These are phyloP conservation scores for Tetramorium bicarinatum DNA, from an alignment of 2,888 invertebrate genomes.

Conservation along the genomic window DNA sequence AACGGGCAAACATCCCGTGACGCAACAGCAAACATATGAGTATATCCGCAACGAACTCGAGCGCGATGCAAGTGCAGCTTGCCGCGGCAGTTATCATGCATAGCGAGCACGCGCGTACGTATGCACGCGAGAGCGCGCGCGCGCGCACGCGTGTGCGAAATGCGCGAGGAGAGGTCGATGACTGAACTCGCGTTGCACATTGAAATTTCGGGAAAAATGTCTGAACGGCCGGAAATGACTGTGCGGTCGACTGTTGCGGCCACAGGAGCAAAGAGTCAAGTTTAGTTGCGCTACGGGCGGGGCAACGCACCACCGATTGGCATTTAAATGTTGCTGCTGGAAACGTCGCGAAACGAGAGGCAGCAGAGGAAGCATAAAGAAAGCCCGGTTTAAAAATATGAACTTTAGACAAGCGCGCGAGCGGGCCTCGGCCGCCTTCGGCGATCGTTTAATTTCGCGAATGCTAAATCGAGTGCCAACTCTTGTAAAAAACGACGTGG, in stretches of 20 bases:
- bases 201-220: conserved; percentile 73
- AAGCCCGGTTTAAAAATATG: conserved; percentile 50
- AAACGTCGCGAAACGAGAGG: conserved; percentile 19
- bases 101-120: background rate
- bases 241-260: conserved; percentile 44
- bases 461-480: background rate
- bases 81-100: conserved; percentile 36
- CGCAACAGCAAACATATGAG: conserved; percentile 51
- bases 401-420: conserved; percentile 23
- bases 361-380: conserved; percentile 33
- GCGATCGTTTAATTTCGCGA: conserved; percentile 1
- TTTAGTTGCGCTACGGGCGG: conserved; percentile 60
- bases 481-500: background rate
- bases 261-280: conserved; percentile 64
- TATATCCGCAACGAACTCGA: conserved; percentile 48
- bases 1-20: conserved; percentile 53
- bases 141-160: background rate
- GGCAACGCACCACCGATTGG: conserved; percentile 68
- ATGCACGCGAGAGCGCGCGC: background rate
- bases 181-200: conserved; percentile 53
- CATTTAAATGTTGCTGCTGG: conserved; percentile 53
- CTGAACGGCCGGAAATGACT: conserved; percentile 70
- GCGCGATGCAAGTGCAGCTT: conserved; percentile 41
- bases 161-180: conserved; percentile 53
- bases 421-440: background rate